Conservation (phyloP, 2,888 invertebrate species). For the Atherix ibis region DNA sequence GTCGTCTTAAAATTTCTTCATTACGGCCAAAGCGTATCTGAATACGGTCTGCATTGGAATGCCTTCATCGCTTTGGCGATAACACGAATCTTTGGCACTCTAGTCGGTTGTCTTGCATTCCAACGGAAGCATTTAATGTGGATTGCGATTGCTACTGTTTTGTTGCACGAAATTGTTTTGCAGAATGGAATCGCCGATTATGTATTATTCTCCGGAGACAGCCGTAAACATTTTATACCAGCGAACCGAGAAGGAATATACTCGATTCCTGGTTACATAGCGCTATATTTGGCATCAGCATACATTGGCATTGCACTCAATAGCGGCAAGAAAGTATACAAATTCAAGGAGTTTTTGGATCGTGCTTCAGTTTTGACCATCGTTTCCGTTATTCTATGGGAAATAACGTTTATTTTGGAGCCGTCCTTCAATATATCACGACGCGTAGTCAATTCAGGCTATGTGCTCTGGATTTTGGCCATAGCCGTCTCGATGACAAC, state of each 20-base stretch:
- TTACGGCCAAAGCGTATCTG: conserved; percentile 78
- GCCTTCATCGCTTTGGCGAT: conserved; percentile 89
- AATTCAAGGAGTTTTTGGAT: conserved; percentile 14
- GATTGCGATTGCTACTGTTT: conserved; percentile 39
- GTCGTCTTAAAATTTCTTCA: conserved; percentile 44
- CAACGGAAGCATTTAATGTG: conserved; percentile 36
- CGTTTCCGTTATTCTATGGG: conserved; percentile 28
- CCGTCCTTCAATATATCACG: conserved; percentile 49
- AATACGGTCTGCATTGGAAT: conserved; percentile 97
- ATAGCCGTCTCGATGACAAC: conserved; percentile 40
- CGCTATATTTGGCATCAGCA: conserved; percentile 63
- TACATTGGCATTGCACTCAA: conserved; percentile 42
- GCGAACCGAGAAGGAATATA: conserved; percentile 88
- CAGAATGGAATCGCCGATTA: conserved; percentile 48
- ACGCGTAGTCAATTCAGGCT: conserved; percentile 68
- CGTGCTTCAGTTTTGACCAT: conserved; percentile 18
- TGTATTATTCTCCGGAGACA: conserved; percentile 42
- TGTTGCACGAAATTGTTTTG: conserved; percentile 50
- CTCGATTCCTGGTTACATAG: conserved; percentile 70
- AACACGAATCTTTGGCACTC: conserved; percentile 56
- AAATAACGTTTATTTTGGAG: conserved; percentile 34
- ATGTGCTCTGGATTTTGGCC: conserved; percentile 59
- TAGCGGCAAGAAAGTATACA: conserved; percentile 21
- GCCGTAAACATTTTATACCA: conserved; percentile 45
- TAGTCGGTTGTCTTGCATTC: conserved; percentile 19